A percentile compares a stretch with the other conserved stretches of the same genome.
phyloP scores from a whole-genome alignment of 92 coral and sea anemone species.

The Bergia sp. region DNA sequence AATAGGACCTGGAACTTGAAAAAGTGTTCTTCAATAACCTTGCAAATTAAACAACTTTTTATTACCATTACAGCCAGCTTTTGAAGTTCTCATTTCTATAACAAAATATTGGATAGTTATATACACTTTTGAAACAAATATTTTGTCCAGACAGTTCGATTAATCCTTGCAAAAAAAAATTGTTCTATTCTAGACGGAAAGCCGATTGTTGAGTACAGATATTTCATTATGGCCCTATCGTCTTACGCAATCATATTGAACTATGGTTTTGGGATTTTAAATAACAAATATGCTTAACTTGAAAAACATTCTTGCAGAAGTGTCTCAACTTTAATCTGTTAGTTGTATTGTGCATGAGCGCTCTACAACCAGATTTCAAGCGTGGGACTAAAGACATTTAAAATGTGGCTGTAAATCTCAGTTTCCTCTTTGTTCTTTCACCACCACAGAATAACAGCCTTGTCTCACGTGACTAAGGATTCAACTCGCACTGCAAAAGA shows the following conservation, averaged over 20 bases:
- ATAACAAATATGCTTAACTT: too few species aligned
- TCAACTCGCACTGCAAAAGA: slow-evolving; percentile 60
- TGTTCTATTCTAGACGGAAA: too few species aligned
- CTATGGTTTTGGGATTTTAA: too few species aligned
- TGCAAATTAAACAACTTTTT: too few species aligned
- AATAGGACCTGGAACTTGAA: neutral
- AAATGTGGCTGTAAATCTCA: neutral
- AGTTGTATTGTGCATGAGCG: neutral
- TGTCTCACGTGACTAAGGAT: slow-evolving; percentile 66
- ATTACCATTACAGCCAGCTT: too few species aligned
- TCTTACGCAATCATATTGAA: too few species aligned
- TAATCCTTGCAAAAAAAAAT: neutral
- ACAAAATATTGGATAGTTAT: neutral
- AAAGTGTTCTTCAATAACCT: neutral
- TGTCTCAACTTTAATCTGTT: neutral
- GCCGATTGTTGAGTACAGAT: too few species aligned
- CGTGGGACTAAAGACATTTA: neutral
- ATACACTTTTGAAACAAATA: too few species aligned
- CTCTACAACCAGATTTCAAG: neutral
- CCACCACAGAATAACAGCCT: slow-evolving; percentile 57
- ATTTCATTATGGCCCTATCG: too few species aligned
- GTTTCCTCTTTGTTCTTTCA: neutral
- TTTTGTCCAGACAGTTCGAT: neutral
- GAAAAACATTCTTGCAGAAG: neutral
- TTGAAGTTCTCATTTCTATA: neutral